Evolutionary conservation across 64 coral and sea anemone species (phyloP).

Genomic region (Actinia tenebrosa): DNA sequence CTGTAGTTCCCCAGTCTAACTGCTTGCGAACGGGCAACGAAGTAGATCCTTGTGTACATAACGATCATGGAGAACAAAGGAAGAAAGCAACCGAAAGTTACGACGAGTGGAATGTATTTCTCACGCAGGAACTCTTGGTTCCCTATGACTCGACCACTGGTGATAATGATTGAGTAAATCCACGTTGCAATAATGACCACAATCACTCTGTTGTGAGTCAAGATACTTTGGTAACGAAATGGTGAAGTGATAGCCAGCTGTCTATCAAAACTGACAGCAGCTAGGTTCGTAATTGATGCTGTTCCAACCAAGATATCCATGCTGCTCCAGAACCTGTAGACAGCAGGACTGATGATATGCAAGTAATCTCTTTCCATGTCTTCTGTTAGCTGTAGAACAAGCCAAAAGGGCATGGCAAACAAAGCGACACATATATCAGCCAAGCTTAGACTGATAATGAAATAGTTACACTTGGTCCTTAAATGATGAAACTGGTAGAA

Average conservation of each 20-base stretch:
- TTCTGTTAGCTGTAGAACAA: conserved; percentile 58
- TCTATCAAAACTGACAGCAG: conserved; percentile 84
- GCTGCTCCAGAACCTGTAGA: conserved; percentile 57
- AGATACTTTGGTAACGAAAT: conserved; percentile 53
- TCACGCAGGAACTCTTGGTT: background rate
- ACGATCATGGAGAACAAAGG: conserved; percentile 70
- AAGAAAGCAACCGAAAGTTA: conserved; percentile 50
- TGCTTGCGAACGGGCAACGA: conserved; percentile 69
- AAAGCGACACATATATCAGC: conserved; percentile 76
- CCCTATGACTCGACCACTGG: background rate
- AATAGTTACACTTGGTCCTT: conserved; percentile 87
- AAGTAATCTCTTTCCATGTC: conserved; percentile 19
- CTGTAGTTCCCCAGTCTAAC: conserved; percentile 69
- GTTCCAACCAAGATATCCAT: conserved; percentile 65
- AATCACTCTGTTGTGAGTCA: conserved; percentile 51
- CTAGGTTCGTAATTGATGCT: conserved; percentile 80
- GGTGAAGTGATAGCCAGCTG: conserved; percentile 80
- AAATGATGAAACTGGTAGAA: conserved; percentile 68
- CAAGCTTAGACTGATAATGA: conserved; percentile 85
- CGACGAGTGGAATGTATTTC: conserved; percentile 38
- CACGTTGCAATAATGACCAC: conserved; percentile 59
- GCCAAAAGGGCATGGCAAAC: conserved; percentile 81
- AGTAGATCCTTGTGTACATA: conserved; percentile 81
- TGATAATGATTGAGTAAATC: conserved; percentile 65
- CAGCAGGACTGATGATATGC: background rate